Conservation (phyloP, 64 coral and sea anemone species). For the Cladopsammia gracilis region DNA sequence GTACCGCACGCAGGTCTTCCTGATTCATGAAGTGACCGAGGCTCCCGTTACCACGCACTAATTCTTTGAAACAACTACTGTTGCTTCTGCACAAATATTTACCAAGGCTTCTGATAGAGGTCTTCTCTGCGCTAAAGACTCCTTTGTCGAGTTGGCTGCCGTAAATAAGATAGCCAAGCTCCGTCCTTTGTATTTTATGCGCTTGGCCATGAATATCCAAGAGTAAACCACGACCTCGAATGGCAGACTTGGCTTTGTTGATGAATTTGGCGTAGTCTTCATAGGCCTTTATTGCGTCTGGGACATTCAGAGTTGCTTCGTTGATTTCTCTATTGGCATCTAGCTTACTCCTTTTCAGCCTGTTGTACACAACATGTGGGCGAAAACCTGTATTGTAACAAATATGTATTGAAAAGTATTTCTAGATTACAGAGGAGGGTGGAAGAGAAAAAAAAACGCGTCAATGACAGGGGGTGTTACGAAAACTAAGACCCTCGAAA, state of each 20-base stretch:
- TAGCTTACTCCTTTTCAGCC: slow-evolving; percentile 41
- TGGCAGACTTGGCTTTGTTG: slow-evolving; percentile 15
- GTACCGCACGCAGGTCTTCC: background rate
- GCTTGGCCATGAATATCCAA: slow-evolving; percentile 65
- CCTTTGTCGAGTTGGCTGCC: background rate
- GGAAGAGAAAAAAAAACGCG: too few species aligned
- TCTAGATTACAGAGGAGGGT: too few species aligned
- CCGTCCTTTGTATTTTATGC: slow-evolving; percentile 9
- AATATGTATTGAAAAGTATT: too few species aligned
- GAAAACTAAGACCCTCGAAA: too few species aligned
- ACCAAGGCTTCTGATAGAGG: slow-evolving; percentile 40
- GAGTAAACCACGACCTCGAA: slow-evolving; percentile 47
- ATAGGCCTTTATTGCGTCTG: slow-evolving; percentile 62
- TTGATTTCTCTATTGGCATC: slow-evolving; percentile 71
- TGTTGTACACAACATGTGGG: slow-evolving; percentile 72
- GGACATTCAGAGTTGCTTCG: slow-evolving; percentile 57
- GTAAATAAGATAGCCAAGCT: slow-evolving; percentile 55
- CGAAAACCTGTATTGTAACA: slow-evolving; percentile 44
- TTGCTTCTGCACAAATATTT: background rate
- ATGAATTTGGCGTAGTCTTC: slow-evolving; percentile 55
- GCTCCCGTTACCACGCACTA: slow-evolving; percentile 22
- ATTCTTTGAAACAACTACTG: slow-evolving; percentile 7
- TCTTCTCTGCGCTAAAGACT: background rate
- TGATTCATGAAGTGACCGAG: slow-evolving; percentile 34
- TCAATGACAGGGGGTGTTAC: too few species aligned